Evolutionary conservation across 92 coral and sea anemone species (phyloP).

Genomic region (Heliopora coerulea): DNA sequence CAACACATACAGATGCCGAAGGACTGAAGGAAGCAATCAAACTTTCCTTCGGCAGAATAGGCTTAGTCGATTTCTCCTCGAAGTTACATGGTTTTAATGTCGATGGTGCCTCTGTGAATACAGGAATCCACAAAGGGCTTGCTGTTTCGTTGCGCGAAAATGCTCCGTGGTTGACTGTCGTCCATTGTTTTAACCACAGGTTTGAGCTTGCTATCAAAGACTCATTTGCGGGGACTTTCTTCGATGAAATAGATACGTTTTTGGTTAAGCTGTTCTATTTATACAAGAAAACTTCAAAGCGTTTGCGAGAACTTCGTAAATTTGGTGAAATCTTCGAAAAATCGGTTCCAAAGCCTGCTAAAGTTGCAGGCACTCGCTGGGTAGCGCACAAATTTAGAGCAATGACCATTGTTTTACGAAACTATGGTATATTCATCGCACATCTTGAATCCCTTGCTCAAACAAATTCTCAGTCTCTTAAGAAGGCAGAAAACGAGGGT

Average conservation of each 20-base stretch:
- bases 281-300: constrained; percentile 42
- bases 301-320: constrained; percentile 47
- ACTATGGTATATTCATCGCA: constrained; percentile 8
- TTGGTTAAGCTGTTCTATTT: constrained; percentile 49
- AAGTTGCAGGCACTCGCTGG: constrained; percentile 44
- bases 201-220: constrained; percentile 56
- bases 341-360: constrained; percentile 35
- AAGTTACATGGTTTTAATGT: constrained; percentile 25
- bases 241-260: constrained; percentile 40
- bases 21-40: constrained; percentile 7
- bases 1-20: not conserved
- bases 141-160: constrained; percentile 23
- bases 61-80: not conserved
- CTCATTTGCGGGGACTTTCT: constrained; percentile 36
- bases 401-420: constrained; percentile 25
- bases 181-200: constrained; percentile 48
- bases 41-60: constrained; percentile 2
- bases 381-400: constrained; percentile 24
- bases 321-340: constrained; percentile 26
- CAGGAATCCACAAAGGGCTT: constrained; percentile 36
- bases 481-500: too few species aligned
- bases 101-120: constrained; percentile 55
- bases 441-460: constrained; percentile 14
- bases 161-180: constrained; percentile 23
- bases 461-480: not conserved